phyloP scores from a whole-genome alignment of 2,113 vertebrate genomes.

The Mus spicilegus region DNA sequence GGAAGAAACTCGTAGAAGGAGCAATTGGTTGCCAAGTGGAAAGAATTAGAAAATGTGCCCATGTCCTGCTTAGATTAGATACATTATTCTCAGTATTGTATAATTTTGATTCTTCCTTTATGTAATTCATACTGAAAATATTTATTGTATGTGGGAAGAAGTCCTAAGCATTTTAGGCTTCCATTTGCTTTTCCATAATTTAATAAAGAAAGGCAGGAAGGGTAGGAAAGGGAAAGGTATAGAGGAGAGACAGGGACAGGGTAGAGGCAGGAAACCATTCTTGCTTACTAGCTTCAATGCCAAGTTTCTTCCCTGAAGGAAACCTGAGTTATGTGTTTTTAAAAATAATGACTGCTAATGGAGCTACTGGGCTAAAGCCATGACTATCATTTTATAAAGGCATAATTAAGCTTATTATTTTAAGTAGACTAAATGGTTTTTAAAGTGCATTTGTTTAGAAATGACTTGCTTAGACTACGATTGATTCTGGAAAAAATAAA shows the following conservation, averaged over 20 bases:
- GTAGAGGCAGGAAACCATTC: not conserved
- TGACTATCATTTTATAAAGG: conserved; percentile 51
- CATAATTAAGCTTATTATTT: conserved; percentile 60
- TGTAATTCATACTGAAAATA: conserved; percentile 57
- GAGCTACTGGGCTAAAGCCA: conserved; percentile 48
- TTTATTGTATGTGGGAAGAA: not conserved
- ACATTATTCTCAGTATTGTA: conserved; percentile 22
- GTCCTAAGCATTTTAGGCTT: conserved; percentile 27
- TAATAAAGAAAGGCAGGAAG: not conserved
- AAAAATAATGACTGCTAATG: conserved; percentile 37
- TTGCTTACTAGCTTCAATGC: not conserved
- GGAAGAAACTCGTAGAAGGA: not conserved
- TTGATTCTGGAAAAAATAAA: conserved; percentile 56
- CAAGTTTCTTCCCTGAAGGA: conserved; percentile 53
- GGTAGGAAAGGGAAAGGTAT: too few relatives aligned
- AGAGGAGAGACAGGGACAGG: too few relatives aligned
- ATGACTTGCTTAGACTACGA: conserved; percentile 74
- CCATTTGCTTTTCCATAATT: conserved; percentile 8
- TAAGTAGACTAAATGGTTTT: conserved; percentile 71
- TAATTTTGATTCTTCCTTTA: conserved; percentile 51
- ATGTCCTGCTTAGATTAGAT: not conserved
- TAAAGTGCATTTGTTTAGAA: conserved; percentile 72
- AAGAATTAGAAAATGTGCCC: not conserved
- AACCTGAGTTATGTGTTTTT: conserved; percentile 59
- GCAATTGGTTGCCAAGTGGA: not conserved